Base-by-base conservation (phyloP, 2,888 invertebrate species). In the Steinernema hermaphroditum region DNA sequence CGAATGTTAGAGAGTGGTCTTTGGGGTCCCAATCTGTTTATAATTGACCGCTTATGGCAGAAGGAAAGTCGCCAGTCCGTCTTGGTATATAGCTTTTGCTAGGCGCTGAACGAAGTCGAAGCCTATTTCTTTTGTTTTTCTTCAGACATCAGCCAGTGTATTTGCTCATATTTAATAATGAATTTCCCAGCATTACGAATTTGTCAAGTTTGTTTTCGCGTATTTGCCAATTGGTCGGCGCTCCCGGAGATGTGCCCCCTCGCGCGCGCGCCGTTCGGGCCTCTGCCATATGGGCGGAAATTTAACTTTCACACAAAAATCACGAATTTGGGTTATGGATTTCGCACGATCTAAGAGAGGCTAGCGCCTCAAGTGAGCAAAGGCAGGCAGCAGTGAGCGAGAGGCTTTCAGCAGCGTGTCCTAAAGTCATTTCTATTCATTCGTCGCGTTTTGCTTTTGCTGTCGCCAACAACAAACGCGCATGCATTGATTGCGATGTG, bases 301-400 rank as follows among this genome's bases (percentile, higher is more conserved):
- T 62, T 62, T 62, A 34, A 62, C 62, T 62, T 62, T 62, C 62
- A 32, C 62, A 62, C 62, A 62, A 62, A 62, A 62, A 62, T 62
- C 62, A 62, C 29, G 62, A 32, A 27, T 62, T 29, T 32, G 29
- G 29, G 62, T 62, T 62, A 62, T 62, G 62, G 62, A 62, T 22
- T 62, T 62, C 62, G 62, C 62, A 62, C 62, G 32, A 62, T 62
- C 62, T 32, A 16, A 14, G 16, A 62, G 62, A 16, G 62, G 62
- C 32, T 1, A 2, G 34, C 62, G 32, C 62, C 16, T 62, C 62
- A 62, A 62, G 62, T 62, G 62, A 62, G 62, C 16, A 16, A 62
- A 62, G 62, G 62, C 62, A 27, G 32, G 62, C 62, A 62, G 32
- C 62, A 32, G 62, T 19, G 32, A 29, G 62, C 29, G 62, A 62